Evolutionary conservation across 2,888 invertebrate genomes (phyloP).

Genomic region (Andrena haemorrhoa): DNA sequence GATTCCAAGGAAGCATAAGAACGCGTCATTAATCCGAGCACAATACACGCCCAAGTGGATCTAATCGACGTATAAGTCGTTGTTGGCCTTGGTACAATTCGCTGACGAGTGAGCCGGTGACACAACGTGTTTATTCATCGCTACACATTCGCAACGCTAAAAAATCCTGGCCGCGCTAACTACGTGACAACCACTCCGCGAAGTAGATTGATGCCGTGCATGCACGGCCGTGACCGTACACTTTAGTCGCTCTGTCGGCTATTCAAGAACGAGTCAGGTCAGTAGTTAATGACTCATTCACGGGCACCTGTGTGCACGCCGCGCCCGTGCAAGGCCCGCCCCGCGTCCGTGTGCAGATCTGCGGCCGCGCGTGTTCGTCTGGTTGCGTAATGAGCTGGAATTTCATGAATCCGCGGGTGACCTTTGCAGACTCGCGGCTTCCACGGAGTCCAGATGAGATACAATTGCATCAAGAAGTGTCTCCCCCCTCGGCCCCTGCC

Average conservation of each 20-base stretch:
- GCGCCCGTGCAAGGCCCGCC: conserved; percentile 15
- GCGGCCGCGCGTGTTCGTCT: conserved; percentile 16
- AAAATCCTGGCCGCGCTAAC: not conserved
- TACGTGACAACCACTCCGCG: conserved; percentile 12
- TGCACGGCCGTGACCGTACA: conserved; percentile 43
- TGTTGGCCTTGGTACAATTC: not conserved
- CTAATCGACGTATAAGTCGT: not conserved
- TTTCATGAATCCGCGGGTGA: conserved; percentile 43
- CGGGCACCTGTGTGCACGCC: conserved; percentile 47
- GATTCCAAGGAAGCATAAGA: not conserved
- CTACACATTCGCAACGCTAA: not conserved
- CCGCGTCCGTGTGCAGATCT: not conserved
- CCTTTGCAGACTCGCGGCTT: conserved; percentile 16
- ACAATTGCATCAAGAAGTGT: conserved; percentile 12
- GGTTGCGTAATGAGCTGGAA: conserved; percentile 55
- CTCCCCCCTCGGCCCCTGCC: not conserved
- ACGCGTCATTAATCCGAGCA: not conserved
- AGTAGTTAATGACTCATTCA: conserved; percentile 67
- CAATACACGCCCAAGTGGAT: not conserved
- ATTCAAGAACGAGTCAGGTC: conserved; percentile 60
- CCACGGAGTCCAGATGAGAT: not conserved
- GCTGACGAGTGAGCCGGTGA: not conserved
- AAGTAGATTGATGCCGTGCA: conserved; percentile 41
- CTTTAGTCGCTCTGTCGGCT: conserved; percentile 37
- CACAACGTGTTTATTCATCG: not conserved